phyloP scores from a whole-genome alignment of 2,888 invertebrate genomes.

The Plutella xylostella region DNA sequence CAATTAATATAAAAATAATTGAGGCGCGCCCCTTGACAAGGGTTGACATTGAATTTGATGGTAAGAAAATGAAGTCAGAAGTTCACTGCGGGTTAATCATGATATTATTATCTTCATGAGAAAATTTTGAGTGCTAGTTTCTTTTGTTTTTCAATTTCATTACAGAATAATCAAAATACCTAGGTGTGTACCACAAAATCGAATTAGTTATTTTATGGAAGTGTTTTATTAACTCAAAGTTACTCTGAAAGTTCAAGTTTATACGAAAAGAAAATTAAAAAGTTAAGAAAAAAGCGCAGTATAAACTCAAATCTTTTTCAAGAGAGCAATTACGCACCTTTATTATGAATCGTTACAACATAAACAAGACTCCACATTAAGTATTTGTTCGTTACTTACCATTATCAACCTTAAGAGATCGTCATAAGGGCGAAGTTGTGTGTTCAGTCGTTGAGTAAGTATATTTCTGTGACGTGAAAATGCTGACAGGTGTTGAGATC shows the following conservation, averaged over 20 bases:
- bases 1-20: constrained; percentile 21
- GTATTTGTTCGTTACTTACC: background rate
- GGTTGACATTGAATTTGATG: constrained; percentile 22
- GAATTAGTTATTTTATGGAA: too few species aligned
- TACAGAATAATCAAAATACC: too few species aligned
- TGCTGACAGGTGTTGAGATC: constrained; percentile 11
- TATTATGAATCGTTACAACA: constrained; percentile 4
- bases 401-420: too few species aligned
- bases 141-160: too few species aligned
- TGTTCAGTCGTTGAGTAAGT: too few species aligned
- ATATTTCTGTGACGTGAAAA: background rate
- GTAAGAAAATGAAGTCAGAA: constrained; percentile 16
- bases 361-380: background rate
- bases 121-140: background rate
- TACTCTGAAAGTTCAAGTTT: too few species aligned
- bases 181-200: too few species aligned
- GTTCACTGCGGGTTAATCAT: too few species aligned
- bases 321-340: constrained; percentile 3
- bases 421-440: too few species aligned
- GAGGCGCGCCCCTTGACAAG: constrained; percentile 22
- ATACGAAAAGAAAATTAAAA: background rate
- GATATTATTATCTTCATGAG: background rate
- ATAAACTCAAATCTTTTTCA: background rate
- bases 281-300: too few species aligned
- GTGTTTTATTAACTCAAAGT: too few species aligned